phyloP scores from a whole-genome alignment of 53 echinoderm and acorn worm species.

The Pentamera pediparva region DNA sequence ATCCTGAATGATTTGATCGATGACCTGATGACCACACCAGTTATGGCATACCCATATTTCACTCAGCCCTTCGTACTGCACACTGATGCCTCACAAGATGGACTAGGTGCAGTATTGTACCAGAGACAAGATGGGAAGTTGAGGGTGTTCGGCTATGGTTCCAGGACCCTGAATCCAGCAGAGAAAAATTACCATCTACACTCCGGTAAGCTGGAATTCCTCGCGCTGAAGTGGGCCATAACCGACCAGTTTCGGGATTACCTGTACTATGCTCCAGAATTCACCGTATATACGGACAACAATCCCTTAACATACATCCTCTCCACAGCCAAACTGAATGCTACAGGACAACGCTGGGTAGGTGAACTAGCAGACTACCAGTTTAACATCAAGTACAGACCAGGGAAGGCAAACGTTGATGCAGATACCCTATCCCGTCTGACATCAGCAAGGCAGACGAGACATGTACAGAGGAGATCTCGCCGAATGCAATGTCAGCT shows the following conservation, averaged over 20 bases:
- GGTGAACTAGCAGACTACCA: constrained; percentile 47
- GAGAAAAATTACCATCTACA: constrained; percentile 64
- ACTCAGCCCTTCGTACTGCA: constrained; percentile 35
- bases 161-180: constrained; percentile 33
- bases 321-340: constrained; percentile 46
- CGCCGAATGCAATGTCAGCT: not conserved
- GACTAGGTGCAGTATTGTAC: constrained; percentile 52
- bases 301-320: constrained; percentile 59
- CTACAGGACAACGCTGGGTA: constrained; percentile 54
- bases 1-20: constrained; percentile 30
- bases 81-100: constrained; percentile 51
- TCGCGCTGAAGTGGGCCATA: constrained; percentile 57
- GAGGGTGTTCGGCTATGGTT: constrained; percentile 49
- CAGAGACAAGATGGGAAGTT: constrained; percentile 40
- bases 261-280: constrained; percentile 35
- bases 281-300: constrained; percentile 56
- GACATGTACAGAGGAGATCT: not conserved
- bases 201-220: constrained; percentile 54
- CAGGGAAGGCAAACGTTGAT: constrained; percentile 32
- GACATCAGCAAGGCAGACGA: not conserved
- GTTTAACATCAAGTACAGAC: constrained; percentile 47
- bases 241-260: constrained; percentile 50
- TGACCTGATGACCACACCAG: constrained; percentile 7
- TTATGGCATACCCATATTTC: constrained; percentile 50
- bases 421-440: constrained; percentile 36